Base-by-base conservation (phyloP, 2,113 vertebrate species). In the Malaclemys terrapin region DNA sequence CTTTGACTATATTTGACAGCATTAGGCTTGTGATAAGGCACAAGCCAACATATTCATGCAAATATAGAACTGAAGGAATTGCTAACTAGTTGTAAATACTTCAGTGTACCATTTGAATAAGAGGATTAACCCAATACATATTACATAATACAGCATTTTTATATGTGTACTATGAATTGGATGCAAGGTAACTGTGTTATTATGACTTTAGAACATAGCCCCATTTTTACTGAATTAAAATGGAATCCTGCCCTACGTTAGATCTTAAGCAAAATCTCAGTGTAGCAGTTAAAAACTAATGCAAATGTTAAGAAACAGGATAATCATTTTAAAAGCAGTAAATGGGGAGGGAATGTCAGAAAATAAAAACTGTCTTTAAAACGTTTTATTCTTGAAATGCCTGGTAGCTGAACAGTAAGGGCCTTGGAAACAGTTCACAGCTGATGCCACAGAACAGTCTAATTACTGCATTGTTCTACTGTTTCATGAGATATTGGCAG, bases 361-460 rank as follows among this genome's bases (percentile, higher is more conserved):
- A 85, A 27, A 19, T 3, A 81, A 42, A 31, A 82, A 17, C 38
- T 0, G 0, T 56, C 53, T 24, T 54, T 10, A 11, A 57, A 57
- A 95, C 89, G 50, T 38, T 75, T 82, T 50, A 85, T 85, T 89
- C 88, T 5, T n/a, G 49, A 50, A 53, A 75, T 87, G 50, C 1
- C 25, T 79, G 76, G 6, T 83, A 19, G 35, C 3, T 13, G 80
- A 75, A 83, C 8, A 42, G 19, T n/a, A 72, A 72, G 4, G 19
- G 69, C 4, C n/a, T 72, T 72, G 69, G 69, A 72, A 72, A 72
- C n/a, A 42, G n/a, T 42, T 38, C n/a, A 20, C n/a, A n/a, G 17
- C 19, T 72, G 35, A 42, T 72, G 35, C 35, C n/a, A 72, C 19
- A 72, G n/a, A 72, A 72, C 20, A 38, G 17, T 22, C 69, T 24